Evolutionary conservation across 1,140 invertebrate species (phyloP).

Genomic region (Stegodyphus mimosarum): DNA sequence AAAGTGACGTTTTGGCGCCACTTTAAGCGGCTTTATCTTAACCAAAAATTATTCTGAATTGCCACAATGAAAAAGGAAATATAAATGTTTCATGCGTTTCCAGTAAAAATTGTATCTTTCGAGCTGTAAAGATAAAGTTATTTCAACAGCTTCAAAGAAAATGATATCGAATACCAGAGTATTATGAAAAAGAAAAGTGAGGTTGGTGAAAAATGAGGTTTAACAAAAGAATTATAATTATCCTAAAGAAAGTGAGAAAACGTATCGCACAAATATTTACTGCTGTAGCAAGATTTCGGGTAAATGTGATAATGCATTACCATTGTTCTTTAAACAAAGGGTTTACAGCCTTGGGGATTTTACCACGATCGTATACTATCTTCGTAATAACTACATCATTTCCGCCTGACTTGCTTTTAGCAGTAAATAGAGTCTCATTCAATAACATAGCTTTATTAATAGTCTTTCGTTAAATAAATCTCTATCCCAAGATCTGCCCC

Average conservation of each 20-base stretch:
- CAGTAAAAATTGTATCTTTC: too few relatives aligned
- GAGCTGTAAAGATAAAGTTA: too few relatives aligned
- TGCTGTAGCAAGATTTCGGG: constrained; percentile 20
- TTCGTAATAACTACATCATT: constrained; percentile 48
- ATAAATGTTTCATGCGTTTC: too few relatives aligned
- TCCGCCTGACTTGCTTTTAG: constrained; percentile 25
- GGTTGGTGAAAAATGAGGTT: constrained; percentile 35
- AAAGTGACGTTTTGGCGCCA: too few relatives aligned
- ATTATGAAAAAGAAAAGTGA: not conserved
- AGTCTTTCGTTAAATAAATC: constrained; percentile 45
- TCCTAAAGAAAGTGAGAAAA: not conserved
- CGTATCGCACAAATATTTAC: constrained; percentile 29
- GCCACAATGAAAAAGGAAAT: too few relatives aligned
- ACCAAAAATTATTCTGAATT: too few relatives aligned
- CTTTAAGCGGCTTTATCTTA: too few relatives aligned
- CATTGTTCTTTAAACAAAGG: constrained; percentile 50
- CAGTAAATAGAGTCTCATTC: constrained; percentile 45
- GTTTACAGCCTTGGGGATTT: constrained; percentile 41
- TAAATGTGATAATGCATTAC: constrained; percentile 41
- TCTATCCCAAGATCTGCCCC: constrained; percentile 49
- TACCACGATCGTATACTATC: constrained; percentile 12
- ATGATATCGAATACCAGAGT: too few relatives aligned
- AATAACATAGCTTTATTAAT: constrained; percentile 24
- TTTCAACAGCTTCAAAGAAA: too few relatives aligned
- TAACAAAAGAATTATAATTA: constrained; percentile 54